A percentile compares a stretch with the other conserved stretches of the same genome.
phyloP scores from a whole-genome alignment of 2,113 vertebrate species.

The Tychaedon coryphoeus region DNA sequence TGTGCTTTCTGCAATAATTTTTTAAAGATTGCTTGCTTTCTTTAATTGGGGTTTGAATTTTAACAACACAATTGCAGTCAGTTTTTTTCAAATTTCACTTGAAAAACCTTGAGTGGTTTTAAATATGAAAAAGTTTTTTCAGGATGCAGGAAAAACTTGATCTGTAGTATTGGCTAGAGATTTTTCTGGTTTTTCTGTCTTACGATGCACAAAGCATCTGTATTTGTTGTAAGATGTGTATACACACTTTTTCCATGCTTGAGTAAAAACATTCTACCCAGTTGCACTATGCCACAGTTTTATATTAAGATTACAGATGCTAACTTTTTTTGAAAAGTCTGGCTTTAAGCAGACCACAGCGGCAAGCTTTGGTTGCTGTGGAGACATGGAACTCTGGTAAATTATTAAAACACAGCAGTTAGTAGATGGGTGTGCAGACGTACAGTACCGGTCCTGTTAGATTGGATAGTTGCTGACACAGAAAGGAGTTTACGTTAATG shows the following conservation, averaged over 20 bases:
- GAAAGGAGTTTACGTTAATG: neutral
- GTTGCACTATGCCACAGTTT: neutral
- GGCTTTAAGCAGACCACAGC: neutral
- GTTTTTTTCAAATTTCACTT: neutral
- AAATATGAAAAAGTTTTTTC: neutral
- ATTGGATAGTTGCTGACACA: neutral
- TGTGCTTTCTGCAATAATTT: neutral
- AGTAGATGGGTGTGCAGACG: accelerated
- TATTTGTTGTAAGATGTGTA: neutral
- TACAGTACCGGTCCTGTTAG: neutral
- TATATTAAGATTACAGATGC: neutral
- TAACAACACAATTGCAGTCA: neutral
- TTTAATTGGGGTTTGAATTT: neutral
- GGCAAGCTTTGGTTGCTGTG: neutral
- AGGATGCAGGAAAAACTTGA: neutral
- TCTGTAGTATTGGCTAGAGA: neutral
- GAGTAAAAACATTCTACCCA: neutral
- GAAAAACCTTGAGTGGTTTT: neutral
- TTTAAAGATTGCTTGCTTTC: neutral
- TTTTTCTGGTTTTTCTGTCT: neutral
- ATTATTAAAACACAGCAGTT: neutral
- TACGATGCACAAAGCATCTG: neutral
- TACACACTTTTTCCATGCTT: neutral
- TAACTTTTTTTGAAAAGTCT: neutral
- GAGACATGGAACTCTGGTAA: neutral